phyloP scores from a whole-genome alignment of 2,888 invertebrate species.

The Athripsodes cinereus region DNA sequence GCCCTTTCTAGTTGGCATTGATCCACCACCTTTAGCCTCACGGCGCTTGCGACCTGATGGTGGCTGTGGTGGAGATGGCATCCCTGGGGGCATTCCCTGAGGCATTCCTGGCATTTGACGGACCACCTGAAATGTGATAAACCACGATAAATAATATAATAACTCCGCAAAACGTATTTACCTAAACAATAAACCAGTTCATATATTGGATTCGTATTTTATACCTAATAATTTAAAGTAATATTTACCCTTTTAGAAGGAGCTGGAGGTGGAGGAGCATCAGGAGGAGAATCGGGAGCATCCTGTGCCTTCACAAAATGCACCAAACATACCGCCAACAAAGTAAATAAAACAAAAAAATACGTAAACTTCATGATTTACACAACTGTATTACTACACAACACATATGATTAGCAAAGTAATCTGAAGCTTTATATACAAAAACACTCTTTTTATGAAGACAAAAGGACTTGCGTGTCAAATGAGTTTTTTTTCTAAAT shows the following conservation, averaged over 20 bases:
- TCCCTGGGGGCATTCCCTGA: constrained; percentile 7
- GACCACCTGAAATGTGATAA: constrained; percentile 16
- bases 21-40: constrained; percentile 26
- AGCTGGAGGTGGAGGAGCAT: background rate
- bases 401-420: too few relatives aligned
- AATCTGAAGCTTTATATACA: too few relatives aligned
- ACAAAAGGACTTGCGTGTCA: too few relatives aligned
- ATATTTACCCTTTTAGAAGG: constrained; percentile 3
- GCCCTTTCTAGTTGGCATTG: constrained; percentile 27
- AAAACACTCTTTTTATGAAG: too few relatives aligned
- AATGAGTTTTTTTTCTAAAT: too few relatives aligned
- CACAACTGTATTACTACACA: too few relatives aligned
- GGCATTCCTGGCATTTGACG: constrained; percentile 25
- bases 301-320: background rate
- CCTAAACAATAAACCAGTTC: too few relatives aligned
- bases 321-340: constrained; percentile 7
- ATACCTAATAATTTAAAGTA: too few relatives aligned
- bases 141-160: too few relatives aligned
- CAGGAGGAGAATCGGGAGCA: background rate
- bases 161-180: too few relatives aligned
- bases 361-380: constrained; percentile 8
- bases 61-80: background rate
- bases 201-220: too few relatives aligned
- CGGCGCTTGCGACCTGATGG: constrained; percentile 21
- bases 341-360: constrained; percentile 6